These are phyloP conservation scores for Steromphala cineraria DNA, from an alignment of 2,888 invertebrate genomes.

Conservation along the genomic window DNA sequence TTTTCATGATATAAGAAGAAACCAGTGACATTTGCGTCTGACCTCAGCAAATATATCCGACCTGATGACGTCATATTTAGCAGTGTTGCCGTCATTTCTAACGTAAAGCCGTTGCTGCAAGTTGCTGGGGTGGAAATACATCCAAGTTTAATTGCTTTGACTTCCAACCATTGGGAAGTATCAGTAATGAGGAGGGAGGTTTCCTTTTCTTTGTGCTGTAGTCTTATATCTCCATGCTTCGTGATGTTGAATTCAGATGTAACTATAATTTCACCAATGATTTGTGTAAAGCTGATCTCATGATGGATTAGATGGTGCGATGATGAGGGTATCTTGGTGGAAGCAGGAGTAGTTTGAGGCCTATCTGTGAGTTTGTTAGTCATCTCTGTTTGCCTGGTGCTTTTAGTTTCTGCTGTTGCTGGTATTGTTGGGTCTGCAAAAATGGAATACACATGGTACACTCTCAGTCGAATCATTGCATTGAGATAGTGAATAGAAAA, in stretches of 20 bases:
- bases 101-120: background rate
- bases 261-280: background rate
- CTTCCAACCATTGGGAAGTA: background rate
- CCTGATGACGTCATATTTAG: background rate
- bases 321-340: background rate
- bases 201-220: background rate
- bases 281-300: background rate
- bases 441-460: too few species aligned
- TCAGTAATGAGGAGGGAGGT: background rate
- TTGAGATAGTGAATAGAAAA: too few species aligned
- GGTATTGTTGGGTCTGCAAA: too few species aligned
- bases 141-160: background rate
- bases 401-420: too few species aligned
- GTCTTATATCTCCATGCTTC: background rate
- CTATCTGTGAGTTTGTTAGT: too few species aligned
- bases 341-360: too few species aligned
- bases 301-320: background rate
- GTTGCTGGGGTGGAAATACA: background rate
- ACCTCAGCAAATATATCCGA: background rate
- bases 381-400: too few species aligned
- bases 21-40: background rate
- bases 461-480: too few species aligned
- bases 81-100: background rate
- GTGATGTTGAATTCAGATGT: background rate
- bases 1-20: background rate